Percentiles rank a stretch among this genome's conserved stretches.
Conservation (phyloP, 2,797 vertebrate genomes). For the Ctenochaetus hawaiiensis region DNA sequence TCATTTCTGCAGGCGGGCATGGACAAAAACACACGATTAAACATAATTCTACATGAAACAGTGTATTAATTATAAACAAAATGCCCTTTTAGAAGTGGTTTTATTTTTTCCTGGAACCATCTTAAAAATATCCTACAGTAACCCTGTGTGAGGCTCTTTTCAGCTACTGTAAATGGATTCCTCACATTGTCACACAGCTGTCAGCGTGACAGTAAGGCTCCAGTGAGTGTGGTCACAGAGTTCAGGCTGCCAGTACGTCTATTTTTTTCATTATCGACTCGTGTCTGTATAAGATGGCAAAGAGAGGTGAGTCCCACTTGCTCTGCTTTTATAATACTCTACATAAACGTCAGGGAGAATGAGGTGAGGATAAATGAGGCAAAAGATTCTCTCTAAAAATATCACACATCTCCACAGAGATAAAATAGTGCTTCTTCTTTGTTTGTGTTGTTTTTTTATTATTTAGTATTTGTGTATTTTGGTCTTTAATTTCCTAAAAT, state of each 20-base stretch:
- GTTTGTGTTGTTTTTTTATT: not conserved
- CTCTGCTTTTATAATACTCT: constrained; percentile 2
- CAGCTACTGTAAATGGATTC: constrained; percentile 14
- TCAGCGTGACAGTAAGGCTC: constrained; percentile 11
- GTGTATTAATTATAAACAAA: not conserved
- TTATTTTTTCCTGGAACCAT: not conserved
- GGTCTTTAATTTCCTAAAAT: not conserved
- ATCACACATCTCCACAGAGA: not conserved
- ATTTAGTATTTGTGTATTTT: not conserved
- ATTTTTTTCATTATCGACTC: constrained; percentile 25
- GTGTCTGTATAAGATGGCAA: constrained; percentile 1
- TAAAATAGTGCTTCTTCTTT: not conserved
- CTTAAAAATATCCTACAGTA: not conserved
- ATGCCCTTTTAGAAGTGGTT: not conserved
- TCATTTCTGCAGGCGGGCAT: constrained; percentile 89
- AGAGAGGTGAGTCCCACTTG: not conserved
- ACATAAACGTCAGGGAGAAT: not conserved
- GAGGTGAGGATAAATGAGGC: no score
- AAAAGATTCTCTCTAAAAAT: not conserved
- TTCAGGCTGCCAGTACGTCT: constrained; percentile 24
- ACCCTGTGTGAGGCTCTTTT: constrained; percentile 13
- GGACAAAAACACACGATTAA: constrained; percentile 17
- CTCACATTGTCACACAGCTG: constrained; percentile 7
- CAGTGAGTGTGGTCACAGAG: constrained; percentile 1
- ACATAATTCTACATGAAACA: not conserved